Conservation (phyloP, 2,113 vertebrate species). For the Haliaeetus leucogaster region DNA sequence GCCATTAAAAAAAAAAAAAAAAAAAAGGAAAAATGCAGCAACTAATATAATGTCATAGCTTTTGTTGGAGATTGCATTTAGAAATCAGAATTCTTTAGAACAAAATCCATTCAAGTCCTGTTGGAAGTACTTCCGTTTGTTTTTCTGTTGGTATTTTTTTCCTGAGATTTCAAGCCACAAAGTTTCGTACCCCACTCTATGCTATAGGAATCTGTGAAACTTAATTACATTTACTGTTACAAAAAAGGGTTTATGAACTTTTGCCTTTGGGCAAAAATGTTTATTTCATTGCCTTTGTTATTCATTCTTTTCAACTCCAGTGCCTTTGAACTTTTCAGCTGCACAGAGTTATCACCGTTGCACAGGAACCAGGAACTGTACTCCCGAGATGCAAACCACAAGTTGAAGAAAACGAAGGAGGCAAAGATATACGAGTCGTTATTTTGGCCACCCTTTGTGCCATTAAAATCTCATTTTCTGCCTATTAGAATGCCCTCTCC, state of each 20-base stretch:
- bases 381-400: slow-evolving; percentile 75
- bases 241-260: slow-evolving; percentile 83
- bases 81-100: slow-evolving; percentile 53
- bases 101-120: slow-evolving; percentile 29
- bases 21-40: not conserved
- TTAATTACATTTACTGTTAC: slow-evolving; percentile 84
- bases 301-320: slow-evolving; percentile 82
- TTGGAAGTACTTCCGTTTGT: slow-evolving; percentile 51
- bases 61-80: slow-evolving; percentile 16
- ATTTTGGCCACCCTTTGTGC: slow-evolving; percentile 93
- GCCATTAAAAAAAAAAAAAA: not conserved
- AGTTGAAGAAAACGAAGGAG: slow-evolving; percentile 76
- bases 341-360: slow-evolving; percentile 81
- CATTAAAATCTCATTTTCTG: slow-evolving; percentile 99
- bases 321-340: slow-evolving; percentile 85
- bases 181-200: slow-evolving; percentile 69
- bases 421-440: slow-evolving; percentile 79
- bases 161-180: slow-evolving; percentile 65
- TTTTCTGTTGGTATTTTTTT: slow-evolving; percentile 66
- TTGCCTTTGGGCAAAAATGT: slow-evolving; percentile 84
- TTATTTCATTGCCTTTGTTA: slow-evolving; percentile 84
- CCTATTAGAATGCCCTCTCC: slow-evolving; percentile 94
- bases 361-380: slow-evolving; percentile 76
- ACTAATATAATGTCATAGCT: not conserved
- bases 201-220: slow-evolving; percentile 80